Evolutionary conservation across 2,888 invertebrate genomes (phyloP).

Genomic region (Drymonia ruficornis): DNA sequence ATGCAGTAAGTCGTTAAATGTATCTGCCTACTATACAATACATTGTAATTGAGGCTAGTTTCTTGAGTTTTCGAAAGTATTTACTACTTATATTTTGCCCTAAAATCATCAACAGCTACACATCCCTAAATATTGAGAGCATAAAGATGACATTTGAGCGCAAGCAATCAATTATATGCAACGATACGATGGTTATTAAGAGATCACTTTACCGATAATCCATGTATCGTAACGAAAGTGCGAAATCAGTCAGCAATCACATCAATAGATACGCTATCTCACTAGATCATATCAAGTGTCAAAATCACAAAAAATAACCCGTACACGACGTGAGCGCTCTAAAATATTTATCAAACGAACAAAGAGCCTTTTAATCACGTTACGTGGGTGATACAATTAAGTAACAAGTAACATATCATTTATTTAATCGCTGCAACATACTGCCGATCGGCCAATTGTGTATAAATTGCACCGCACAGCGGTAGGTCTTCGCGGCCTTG

Average conservation of each 20-base stretch:
- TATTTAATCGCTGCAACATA: slow-evolving; percentile 28
- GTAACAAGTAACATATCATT: slow-evolving; percentile 41
- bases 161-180: neutral
- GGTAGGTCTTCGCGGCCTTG: slow-evolving; percentile 48
- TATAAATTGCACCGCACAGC: slow-evolving; percentile 31
- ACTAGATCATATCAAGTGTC: slow-evolving; percentile 24
- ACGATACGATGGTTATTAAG: neutral
- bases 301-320: slow-evolving; percentile 19
- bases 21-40: too few relatives aligned
- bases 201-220: slow-evolving; percentile 12
- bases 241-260: slow-evolving; percentile 17
- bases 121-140: neutral
- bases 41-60: too few relatives aligned
- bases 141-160: neutral
- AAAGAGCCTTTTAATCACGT: slow-evolving; percentile 54
- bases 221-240: slow-evolving; percentile 22
- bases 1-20: too few relatives aligned
- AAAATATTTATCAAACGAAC: slow-evolving; percentile 49
- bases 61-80: too few relatives aligned
- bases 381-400: slow-evolving; percentile 46
- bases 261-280: slow-evolving; percentile 18
- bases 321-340: slow-evolving; percentile 22
- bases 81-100: too few relatives aligned
- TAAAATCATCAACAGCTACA: too few relatives aligned
- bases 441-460: slow-evolving; percentile 33